phyloP scores from a whole-genome alignment of 2,888 invertebrate genomes.

The Gisinianus flammeolus region DNA sequence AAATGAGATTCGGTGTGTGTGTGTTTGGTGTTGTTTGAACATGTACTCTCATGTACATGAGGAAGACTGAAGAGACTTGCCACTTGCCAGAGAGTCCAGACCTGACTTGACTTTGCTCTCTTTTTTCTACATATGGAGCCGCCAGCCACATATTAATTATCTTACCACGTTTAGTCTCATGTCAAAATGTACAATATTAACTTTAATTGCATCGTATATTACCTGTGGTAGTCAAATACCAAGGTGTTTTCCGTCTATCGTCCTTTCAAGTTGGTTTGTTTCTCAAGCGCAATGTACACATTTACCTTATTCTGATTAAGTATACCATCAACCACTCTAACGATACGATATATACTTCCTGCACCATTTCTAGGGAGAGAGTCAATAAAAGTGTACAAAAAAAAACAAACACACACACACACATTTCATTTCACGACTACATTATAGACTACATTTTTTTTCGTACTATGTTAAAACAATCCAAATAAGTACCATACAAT shows the following conservation, averaged over 20 bases:
- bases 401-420: too few species aligned
- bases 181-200: conserved; percentile 12
- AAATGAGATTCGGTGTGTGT: background rate
- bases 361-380: background rate
- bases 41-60: background rate
- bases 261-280: background rate
- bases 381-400: background rate
- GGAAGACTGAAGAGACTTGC: background rate
- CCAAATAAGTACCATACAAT: too few species aligned
- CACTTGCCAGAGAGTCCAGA: background rate
- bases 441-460: too few species aligned
- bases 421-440: background rate
- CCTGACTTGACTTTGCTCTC: background rate
- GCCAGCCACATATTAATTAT: background rate
- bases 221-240: background rate
- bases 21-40: background rate
- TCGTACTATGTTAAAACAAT: too few species aligned
- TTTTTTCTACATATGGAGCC: background rate
- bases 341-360: background rate
- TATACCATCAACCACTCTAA: background rate
- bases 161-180: background rate
- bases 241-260: background rate
- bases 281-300: background rate
- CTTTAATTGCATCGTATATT: conserved; percentile 1
- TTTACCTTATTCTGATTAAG: background rate